Base-by-base conservation (phyloP, 2,113 vertebrate genomes). In the Oostethus manadensis region DNA sequence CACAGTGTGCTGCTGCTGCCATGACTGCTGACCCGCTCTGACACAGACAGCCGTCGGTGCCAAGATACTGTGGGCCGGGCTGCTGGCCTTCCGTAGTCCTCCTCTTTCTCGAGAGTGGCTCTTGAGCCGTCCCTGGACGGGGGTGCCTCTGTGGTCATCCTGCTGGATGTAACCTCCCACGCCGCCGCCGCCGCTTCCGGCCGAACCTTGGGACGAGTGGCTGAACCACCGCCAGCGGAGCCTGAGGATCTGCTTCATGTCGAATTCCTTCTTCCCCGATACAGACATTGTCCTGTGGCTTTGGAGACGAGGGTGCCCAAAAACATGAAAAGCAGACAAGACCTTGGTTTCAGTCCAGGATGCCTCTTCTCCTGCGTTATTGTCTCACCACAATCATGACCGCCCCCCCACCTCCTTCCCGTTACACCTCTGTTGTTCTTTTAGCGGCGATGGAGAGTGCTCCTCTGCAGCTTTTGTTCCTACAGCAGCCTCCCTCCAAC, bases 191-290 rank as follows among this genome's bases (percentile, higher is more conserved):
- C 82, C 81, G 2, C 81, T 46, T 35, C 87, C 92, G 18, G 92
- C 73, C n/a, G 92, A 86, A 81, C 92, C 90, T 84, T 93, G 94
- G 46, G 93, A 93, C 71, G 92, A 93, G 88, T 97, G 96, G 76
- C 93, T 95, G 74, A 98, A 98, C 95, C 94, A 98, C 64, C 94
- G 90, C 96, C 95, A 99, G 77, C 92, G 93, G 35, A 99, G 93
- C 87, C 94, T 88, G 70, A 97, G 90, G 85, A 97, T 97, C 92
- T 98, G 95, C 86, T 98, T 99, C 85, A 98, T 94, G 58, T 95
- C 93, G 89, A 98, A 98, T 84, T 98, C 94, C 81, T 97, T 97
- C 91, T 96, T 96, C 51, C 93, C 93, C 60, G 95, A 93, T 15
- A 96, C 91, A 76, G 95, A 96, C 94, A 98, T 96, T 71, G 84